These are phyloP conservation scores for Promerops cafer DNA, from an alignment of 2,113 vertebrate species.

Conservation along the genomic window DNA sequence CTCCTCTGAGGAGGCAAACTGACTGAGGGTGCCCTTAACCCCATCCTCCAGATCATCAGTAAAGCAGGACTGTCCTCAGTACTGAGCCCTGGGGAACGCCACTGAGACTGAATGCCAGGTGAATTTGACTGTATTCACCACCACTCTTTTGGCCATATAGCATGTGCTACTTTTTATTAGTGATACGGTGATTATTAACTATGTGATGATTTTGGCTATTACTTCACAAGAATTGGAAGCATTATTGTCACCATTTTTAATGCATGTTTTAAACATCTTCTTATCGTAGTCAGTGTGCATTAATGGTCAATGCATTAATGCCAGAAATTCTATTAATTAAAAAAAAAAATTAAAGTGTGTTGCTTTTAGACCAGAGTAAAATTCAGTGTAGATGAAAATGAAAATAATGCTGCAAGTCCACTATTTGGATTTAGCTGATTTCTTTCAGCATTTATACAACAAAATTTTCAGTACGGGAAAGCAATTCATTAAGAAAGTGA, in stretches of 20 bases:
- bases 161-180: background rate
- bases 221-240: background rate
- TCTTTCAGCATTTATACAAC: background rate
- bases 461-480: background rate
- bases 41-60: background rate
- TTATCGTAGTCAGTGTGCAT: background rate
- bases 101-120: fast-evolving
- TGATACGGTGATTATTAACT: background rate
- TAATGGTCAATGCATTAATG: background rate
- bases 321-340: background rate
- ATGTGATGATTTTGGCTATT: background rate
- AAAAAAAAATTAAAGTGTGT: background rate
- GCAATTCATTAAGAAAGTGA: background rate
- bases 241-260: background rate
- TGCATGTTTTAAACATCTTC: background rate
- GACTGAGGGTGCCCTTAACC: fast-evolving
- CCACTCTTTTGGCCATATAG: background rate
- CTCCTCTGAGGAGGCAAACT: background rate
- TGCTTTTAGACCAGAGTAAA: background rate
- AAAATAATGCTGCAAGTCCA: background rate
- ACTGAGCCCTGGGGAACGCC: background rate
- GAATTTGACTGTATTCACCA: background rate
- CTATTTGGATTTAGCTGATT: background rate
- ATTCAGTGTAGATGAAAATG: background rate
- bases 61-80: background rate